Conservation (phyloP, 2,888 invertebrate genomes). For the Gymnocheta viridis region DNA sequence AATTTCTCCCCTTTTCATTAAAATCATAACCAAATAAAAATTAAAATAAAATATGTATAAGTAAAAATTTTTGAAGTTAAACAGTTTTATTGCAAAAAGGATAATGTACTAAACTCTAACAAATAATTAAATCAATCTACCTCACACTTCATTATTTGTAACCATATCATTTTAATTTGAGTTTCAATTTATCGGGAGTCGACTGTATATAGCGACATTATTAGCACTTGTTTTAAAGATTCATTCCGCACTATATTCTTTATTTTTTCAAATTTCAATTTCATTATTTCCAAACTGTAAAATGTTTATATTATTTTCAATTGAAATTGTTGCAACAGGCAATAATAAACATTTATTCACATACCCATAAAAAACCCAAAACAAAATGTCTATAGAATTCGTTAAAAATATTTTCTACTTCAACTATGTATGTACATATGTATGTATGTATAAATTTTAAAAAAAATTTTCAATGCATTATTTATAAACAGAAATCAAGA, state of each 20-base stretch:
- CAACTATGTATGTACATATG: too few species aligned
- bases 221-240: not conserved
- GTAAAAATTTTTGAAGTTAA: too few species aligned
- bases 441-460: constrained; percentile 14
- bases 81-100: too few species aligned
- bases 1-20: too few species aligned
- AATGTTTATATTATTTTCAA: constrained; percentile 16
- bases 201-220: not conserved
- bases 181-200: too few species aligned
- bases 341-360: constrained; percentile 15
- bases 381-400: constrained; percentile 46
- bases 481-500: constrained; percentile 39
- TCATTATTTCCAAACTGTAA: not conserved
- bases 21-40: too few species aligned
- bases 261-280: not conserved
- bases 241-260: not conserved
- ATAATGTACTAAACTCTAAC: too few species aligned
- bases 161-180: too few species aligned
- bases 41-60: too few species aligned
- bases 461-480: constrained; percentile 48
- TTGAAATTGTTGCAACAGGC: not conserved
- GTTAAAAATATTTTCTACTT: constrained; percentile 38
- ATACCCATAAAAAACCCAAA: constrained; percentile 26
- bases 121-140: too few species aligned
- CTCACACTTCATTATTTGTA: too few species aligned